phyloP scores from a whole-genome alignment of 2,888 invertebrate species.

The Metacarcinus magister region DNA sequence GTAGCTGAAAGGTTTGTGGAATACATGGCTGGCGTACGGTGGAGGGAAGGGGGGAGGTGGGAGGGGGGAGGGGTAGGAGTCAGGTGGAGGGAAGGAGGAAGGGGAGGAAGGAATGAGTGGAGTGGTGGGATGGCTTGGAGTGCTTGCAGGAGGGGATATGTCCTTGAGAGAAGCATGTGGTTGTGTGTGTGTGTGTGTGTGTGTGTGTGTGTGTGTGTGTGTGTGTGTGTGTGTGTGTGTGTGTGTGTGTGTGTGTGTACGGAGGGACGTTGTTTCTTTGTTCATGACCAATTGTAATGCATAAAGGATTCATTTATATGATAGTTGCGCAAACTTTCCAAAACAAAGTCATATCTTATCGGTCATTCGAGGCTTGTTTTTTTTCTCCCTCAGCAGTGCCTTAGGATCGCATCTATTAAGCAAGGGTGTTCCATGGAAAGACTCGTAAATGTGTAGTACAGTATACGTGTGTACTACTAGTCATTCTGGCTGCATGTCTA shows the following conservation, averaged over 20 bases:
- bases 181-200: conserved; percentile 6
- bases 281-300: neutral
- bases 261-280: neutral
- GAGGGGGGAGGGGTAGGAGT: neutral
- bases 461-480: neutral
- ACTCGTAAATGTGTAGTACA: neutral
- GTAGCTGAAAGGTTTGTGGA: conserved; percentile 10
- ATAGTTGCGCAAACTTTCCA: neutral
- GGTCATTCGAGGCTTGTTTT: neutral
- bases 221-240: conserved; percentile 49
- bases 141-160: conserved; percentile 52
- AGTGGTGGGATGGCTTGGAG: neutral
- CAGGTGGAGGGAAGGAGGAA: neutral
- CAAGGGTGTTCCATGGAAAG: neutral
- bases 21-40: neutral
- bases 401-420: neutral
- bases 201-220: conserved; percentile 38
- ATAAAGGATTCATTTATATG: neutral
- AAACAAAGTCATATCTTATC: neutral
- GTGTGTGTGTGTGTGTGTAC: conserved; percentile 26
- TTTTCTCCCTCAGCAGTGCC: neutral
- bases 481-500: too few species aligned
- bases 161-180: conserved; percentile 3
- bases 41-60: neutral
- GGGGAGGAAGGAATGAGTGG: neutral